These are phyloP conservation scores for Schlechtendalia chinensis DNA, from an alignment of 1,140 invertebrate species.

Conservation along the genomic window DNA sequence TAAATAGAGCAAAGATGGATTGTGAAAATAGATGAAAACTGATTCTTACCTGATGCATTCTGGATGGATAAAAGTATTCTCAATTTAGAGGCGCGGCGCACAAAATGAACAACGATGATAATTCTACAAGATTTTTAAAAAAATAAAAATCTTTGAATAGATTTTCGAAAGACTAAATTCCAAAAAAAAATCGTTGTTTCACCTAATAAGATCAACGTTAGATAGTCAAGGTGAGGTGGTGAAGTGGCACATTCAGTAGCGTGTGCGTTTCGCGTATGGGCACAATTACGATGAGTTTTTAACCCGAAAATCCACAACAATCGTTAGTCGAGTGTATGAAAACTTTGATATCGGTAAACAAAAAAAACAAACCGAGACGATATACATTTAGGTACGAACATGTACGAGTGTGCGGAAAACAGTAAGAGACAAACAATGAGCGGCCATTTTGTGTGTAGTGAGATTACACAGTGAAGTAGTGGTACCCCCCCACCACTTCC, in stretches of 20 bases:
- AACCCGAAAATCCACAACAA: slow-evolving; percentile 9
- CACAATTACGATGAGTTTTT: not conserved
- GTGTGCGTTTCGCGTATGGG: not conserved
- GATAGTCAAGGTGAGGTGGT: slow-evolving; percentile 43
- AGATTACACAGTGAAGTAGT: slow-evolving; percentile 34
- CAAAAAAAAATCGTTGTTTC: slow-evolving; percentile 4
- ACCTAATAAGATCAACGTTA: not conserved
- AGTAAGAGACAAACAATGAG: slow-evolving; percentile 47
- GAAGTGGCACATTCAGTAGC: not conserved
- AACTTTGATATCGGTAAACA: not conserved
- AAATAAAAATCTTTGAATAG: not conserved
- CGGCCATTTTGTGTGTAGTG: slow-evolving; percentile 42
- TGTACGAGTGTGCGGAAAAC: slow-evolving; percentile 43
- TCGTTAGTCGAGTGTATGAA: not conserved
- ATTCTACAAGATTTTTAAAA: not conserved
- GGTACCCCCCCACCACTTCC: slow-evolving; percentile 9
- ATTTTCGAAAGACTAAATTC: not conserved
- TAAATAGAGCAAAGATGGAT: not conserved
- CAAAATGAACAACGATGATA: not conserved
- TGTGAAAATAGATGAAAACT: not conserved
- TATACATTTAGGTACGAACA: slow-evolving; percentile 20
- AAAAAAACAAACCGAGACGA: not conserved
- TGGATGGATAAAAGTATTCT: slow-evolving; percentile 1
- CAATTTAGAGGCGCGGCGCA: not conserved
- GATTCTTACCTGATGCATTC: slow-evolving; percentile 48